Conservation (phyloP, 2,888 invertebrate genomes). For the Lottia scabra region DNA sequence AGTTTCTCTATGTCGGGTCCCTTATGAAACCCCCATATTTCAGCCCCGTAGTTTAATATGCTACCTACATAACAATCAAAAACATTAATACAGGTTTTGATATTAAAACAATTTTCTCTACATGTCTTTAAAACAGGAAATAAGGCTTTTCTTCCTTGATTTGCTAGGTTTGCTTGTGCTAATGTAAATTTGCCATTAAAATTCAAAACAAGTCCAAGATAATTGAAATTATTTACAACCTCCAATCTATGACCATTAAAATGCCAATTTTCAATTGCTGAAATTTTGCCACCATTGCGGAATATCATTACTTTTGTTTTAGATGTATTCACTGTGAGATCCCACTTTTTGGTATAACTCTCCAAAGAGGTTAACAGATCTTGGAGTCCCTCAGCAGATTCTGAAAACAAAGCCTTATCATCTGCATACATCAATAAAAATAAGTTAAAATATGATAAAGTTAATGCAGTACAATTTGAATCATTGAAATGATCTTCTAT, state of each 20-base stretch:
- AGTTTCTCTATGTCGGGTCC: conserved; percentile 5
- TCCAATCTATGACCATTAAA: not conserved
- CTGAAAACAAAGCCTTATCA: not conserved
- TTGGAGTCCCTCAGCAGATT: not conserved
- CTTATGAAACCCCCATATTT: conserved; percentile 10
- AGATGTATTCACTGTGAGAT: not conserved
- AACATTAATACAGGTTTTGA: conserved; percentile 2
- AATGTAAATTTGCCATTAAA: not conserved
- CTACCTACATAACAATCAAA: conserved; percentile 9
- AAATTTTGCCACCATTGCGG: not conserved
- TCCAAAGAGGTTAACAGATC: not conserved
- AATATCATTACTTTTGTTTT: not conserved
- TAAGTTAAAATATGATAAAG: not conserved
- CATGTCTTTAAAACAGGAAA: not conserved
- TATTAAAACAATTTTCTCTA: conserved; percentile 7
- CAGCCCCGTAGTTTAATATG: conserved; percentile 7
- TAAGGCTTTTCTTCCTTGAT: conserved; percentile 5
- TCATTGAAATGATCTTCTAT: not conserved
- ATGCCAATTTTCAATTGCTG: not conserved
- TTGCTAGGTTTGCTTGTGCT: not conserved
- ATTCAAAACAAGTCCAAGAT: not conserved
- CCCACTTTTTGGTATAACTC: not conserved
- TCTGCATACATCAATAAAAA: not conserved
- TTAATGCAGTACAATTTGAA: not conserved
- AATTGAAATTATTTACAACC: not conserved